Evolutionary conservation across 2,797 vertebrate genomes (phyloP).

Genomic region (Enteromius afrohamiltoni): DNA sequence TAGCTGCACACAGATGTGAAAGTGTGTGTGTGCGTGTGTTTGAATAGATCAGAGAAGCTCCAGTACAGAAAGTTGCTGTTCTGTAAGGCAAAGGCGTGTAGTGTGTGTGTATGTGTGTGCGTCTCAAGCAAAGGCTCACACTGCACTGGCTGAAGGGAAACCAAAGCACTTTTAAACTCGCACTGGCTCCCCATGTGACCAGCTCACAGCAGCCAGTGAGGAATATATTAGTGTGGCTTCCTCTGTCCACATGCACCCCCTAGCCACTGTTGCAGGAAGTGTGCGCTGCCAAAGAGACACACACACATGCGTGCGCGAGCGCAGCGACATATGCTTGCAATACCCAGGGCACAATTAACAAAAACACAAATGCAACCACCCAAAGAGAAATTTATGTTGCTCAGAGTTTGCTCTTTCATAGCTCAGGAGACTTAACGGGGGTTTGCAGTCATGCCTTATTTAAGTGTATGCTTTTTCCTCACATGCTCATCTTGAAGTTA

Average conservation of each 20-base stretch:
- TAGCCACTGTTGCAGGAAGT: conserved; percentile 65
- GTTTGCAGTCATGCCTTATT: background rate
- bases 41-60: conserved; percentile 49
- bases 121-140: conserved; percentile 68
- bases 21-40: conserved; percentile 10
- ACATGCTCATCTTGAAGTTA: no score
- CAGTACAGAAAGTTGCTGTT: conserved; percentile 56
- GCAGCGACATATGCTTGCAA: conserved; percentile 26
- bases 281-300: conserved; percentile 44
- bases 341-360: conserved; percentile 26
- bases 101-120: conserved; percentile 43
- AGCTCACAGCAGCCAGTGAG: conserved; percentile 80
- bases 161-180: conserved; percentile 77
- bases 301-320: background rate
- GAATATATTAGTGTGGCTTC: conserved; percentile 76
- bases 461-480: background rate
- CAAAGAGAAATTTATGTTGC: background rate
- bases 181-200: conserved; percentile 88
- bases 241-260: conserved; percentile 67
- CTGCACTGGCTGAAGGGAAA: conserved; percentile 74
- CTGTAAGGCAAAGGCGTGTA: conserved; percentile 52
- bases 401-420: background rate
- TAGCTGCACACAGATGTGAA: conserved; percentile 48
- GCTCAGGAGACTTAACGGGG: background rate
- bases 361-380: conserved; percentile 19